These are phyloP conservation scores for Mesocricetus auratus DNA, from an alignment of 2,113 vertebrate species.

Conservation along the genomic window DNA sequence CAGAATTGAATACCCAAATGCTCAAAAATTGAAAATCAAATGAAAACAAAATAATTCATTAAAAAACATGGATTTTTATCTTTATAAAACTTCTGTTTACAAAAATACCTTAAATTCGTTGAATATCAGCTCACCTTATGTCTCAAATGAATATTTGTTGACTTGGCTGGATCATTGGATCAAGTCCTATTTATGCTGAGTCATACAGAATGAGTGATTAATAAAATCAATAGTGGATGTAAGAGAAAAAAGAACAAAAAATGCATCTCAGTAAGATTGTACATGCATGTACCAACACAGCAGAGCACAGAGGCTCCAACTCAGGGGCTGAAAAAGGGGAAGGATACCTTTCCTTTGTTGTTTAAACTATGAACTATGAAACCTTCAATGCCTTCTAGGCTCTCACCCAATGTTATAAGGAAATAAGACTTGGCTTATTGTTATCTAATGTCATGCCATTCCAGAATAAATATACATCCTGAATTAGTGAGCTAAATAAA, in stretches of 20 bases:
- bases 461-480: conserved; percentile 35
- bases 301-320: neutral
- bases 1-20: neutral
- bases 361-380: conserved; percentile 66
- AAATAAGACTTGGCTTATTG: conserved; percentile 45
- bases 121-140: neutral
- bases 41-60: neutral
- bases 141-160: conserved; percentile 10
- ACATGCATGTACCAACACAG: conserved; percentile 28
- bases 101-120: neutral
- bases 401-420: conserved; percentile 49
- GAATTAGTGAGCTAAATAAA: neutral
- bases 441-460: conserved; percentile 51
- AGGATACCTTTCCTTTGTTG: conserved; percentile 25
- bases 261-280: neutral
- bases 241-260: conserved; percentile 45
- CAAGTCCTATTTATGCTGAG: neutral
- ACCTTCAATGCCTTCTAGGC: conserved; percentile 67
- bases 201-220: neutral
- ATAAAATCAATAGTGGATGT: conserved; percentile 46
- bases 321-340: conserved; percentile 2
- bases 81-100: neutral
- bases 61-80: neutral
- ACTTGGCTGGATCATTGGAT: neutral
- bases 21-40: neutral